These are phyloP conservation scores for Oithona nana DNA, from an alignment of 2,888 invertebrate genomes.

Conservation along the genomic window DNA sequence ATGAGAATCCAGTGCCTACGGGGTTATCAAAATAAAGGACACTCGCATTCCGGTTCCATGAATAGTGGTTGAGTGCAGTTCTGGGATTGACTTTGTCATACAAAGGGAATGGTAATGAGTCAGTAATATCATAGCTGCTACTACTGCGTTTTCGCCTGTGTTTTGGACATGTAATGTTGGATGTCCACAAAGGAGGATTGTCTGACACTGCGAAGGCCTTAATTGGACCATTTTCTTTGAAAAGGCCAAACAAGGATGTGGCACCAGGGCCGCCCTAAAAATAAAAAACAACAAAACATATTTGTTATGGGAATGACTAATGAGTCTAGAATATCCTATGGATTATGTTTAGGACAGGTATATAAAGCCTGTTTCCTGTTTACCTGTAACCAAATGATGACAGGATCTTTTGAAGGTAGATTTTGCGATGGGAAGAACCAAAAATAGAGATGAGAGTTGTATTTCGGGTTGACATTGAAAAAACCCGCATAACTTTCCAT, in stretches of 20 bases:
- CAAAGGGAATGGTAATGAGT: neutral
- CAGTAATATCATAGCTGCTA: slow-evolving; percentile 18
- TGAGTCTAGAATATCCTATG: neutral
- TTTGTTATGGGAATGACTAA: too few species aligned
- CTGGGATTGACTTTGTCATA: neutral
- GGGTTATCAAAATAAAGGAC: slow-evolving; percentile 31
- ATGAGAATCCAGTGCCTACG: slow-evolving; percentile 30
- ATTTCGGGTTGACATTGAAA: slow-evolving; percentile 27
- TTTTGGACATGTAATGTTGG: neutral
- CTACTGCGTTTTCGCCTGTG: neutral
- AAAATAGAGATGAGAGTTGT: slow-evolving; percentile 29
- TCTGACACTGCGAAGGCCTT: slow-evolving; percentile 19
- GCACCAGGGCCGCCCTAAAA: slow-evolving; percentile 15
- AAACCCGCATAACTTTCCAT: slow-evolving; percentile 24
- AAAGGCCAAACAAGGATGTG: slow-evolving; percentile 15
- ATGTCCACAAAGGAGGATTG: neutral
- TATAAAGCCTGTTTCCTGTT: too few species aligned
- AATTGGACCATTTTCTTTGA: slow-evolving; percentile 29
- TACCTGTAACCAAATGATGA: slow-evolving; percentile 14
- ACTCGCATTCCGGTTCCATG: slow-evolving; percentile 28
- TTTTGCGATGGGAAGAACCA: slow-evolving; percentile 29
- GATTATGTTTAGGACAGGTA: too few species aligned
- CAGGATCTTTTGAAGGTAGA: neutral
- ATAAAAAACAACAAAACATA: neutral
- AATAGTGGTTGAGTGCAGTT: slow-evolving; percentile 22